Percentiles rank a stretch among this genome's conserved stretches.
These are phyloP conservation scores for Brachionus paranguensis DNA, from an alignment of 1,140 invertebrate species.

Conservation along the genomic window DNA sequence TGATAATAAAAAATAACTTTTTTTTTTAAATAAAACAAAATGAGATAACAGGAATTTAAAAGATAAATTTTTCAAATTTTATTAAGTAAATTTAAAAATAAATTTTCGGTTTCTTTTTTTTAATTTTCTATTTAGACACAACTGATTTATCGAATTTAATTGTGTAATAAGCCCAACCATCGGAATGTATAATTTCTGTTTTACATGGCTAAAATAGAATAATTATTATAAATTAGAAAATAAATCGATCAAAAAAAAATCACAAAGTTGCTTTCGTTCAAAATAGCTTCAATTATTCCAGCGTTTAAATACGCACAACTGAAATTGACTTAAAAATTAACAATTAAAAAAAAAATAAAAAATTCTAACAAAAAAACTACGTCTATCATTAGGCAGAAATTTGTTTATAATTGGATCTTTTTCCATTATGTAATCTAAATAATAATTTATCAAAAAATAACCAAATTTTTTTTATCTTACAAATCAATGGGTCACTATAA, in stretches of 20 bases:
- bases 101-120: not conserved
- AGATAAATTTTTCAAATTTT: not conserved
- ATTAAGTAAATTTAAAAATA: not conserved
- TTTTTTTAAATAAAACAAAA: too few relatives aligned
- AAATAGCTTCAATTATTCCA: conserved; percentile 90
- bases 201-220: conserved; percentile 22
- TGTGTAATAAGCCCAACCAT: conserved; percentile 8
- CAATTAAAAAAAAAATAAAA: not conserved
- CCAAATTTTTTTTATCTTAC: not conserved
- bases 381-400: conserved; percentile 57
- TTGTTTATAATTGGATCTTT: conserved; percentile 93
- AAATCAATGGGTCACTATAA: not conserved
- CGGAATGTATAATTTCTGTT: not conserved
- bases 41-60: not conserved
- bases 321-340: conserved; percentile 61
- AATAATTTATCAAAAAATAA: not conserved
- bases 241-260: conserved; percentile 45
- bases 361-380: not conserved
- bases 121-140: not conserved
- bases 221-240: not conserved
- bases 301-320: conserved; percentile 98
- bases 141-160: conserved; percentile 34
- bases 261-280: conserved; percentile 91
- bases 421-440: conserved; percentile 85
- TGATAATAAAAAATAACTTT: not conserved